Evolutionary conservation across 2,113 vertebrate genomes (phyloP).

Genomic region (Hemicordylus capensis): DNA sequence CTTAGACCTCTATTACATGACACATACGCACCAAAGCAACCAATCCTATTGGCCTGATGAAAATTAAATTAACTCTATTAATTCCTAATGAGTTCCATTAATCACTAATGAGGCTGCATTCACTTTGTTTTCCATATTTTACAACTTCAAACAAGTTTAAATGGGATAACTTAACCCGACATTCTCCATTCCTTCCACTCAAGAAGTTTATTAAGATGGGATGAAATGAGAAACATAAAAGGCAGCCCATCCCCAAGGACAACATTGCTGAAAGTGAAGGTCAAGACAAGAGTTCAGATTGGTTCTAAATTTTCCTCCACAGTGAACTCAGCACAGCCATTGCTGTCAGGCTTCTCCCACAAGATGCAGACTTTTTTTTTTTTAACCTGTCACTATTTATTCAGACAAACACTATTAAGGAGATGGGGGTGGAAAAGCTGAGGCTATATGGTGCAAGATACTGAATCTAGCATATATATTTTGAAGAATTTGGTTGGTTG

Average conservation of each 20-base stretch:
- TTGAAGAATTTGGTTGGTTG: no score
- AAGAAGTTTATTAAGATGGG: not conserved
- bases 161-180: not conserved
- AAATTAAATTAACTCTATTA: slow-evolving; percentile 12
- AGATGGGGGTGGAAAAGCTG: not conserved
- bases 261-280: slow-evolving; percentile 12
- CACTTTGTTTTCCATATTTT: not conserved
- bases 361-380: slow-evolving; percentile 15
- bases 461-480: no score
- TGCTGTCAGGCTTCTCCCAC: slow-evolving; percentile 9
- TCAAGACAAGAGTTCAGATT: slow-evolving; percentile 21
- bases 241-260: not conserved
- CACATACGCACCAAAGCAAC: not conserved
- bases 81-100: slow-evolving; percentile 33
- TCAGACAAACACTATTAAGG: slow-evolving; percentile 21
- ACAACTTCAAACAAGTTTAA: slow-evolving; percentile 3
- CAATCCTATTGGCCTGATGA: slow-evolving; percentile 8
- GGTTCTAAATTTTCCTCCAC: slow-evolving; percentile 26
- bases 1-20: not conserved
- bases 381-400: slow-evolving; percentile 45
- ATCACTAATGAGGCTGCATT: slow-evolving; percentile 2
- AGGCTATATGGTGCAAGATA: slow-evolving; percentile 12
- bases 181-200: not conserved
- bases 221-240: slow-evolving; percentile 16
- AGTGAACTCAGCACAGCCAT: not conserved